Percentiles rank a stretch among this genome's conserved stretches.
These are phyloP conservation scores for Pao palembangensis DNA, from an alignment of 2,113 vertebrate species.

Conservation along the genomic window DNA sequence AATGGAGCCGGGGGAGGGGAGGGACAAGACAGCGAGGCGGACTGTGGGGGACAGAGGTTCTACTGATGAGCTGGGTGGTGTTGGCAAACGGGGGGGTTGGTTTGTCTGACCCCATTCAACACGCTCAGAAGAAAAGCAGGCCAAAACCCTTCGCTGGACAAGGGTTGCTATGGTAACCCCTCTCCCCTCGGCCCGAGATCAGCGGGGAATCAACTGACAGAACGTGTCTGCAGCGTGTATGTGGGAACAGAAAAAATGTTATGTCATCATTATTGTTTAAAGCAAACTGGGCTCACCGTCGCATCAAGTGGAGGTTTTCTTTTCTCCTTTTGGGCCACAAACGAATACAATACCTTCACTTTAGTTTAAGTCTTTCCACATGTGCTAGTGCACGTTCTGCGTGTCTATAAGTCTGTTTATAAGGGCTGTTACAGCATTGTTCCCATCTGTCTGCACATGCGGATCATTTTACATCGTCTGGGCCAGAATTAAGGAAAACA, in stretches of 20 bases:
- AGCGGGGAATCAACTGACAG: slow-evolving; percentile 63
- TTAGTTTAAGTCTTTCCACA: no score
- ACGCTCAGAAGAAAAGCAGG: slow-evolving; percentile 59
- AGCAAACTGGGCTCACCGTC: background rate
- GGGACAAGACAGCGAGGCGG: slow-evolving; percentile 28
- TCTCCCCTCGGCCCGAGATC: slow-evolving; percentile 46
- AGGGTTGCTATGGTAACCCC: slow-evolving; percentile 58
- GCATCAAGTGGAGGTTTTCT: background rate
- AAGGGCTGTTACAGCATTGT: no score
- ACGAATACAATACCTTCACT: no score
- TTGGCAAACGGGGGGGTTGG: background rate
- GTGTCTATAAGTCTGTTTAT: no score
- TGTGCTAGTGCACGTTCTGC: no score
- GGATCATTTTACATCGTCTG: no score
- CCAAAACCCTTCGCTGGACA: slow-evolving; percentile 56
- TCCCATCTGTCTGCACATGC: no score
- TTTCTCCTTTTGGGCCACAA: background rate
- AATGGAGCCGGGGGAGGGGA: slow-evolving; percentile 10
- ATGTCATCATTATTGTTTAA: slow-evolving; percentile 29
- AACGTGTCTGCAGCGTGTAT: slow-evolving; percentile 7
- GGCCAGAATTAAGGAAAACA: no score
- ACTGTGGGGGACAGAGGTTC: slow-evolving; percentile 34
- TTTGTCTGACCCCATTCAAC: slow-evolving; percentile 60
- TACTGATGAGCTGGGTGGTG: slow-evolving; percentile 23
- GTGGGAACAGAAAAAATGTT: slow-evolving; percentile 3